Conservation (phyloP, 2,113 vertebrate species). For the Nycticebus coucang region DNA sequence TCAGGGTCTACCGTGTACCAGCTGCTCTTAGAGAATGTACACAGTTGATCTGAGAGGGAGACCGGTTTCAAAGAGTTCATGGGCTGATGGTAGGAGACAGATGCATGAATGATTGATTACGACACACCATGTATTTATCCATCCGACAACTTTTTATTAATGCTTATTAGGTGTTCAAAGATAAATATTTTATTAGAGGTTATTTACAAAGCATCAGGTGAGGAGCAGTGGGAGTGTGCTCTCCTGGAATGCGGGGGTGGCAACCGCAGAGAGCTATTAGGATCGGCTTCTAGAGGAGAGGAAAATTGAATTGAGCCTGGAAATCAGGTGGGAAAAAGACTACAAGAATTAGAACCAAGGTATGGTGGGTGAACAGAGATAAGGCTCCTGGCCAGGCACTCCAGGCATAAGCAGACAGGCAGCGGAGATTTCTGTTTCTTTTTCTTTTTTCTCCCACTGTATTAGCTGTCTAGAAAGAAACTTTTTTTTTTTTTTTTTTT, state of each 20-base stretch:
- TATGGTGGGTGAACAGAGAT: rapidly evolving
- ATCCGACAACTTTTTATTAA: neutral
- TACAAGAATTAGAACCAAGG: no score
- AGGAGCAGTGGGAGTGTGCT: neutral
- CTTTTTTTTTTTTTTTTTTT: no score
- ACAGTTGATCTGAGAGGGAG: neutral
- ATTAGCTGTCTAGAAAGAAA: neutral
- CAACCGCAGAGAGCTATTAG: neutral
- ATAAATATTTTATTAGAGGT: neutral
- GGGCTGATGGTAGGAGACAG: neutral
- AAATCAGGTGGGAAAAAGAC: neutral
- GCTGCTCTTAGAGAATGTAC: neutral
- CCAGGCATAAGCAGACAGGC: neutral
- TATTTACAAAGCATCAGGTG: neutral
- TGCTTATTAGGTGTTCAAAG: neutral
- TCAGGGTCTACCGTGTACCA: neutral
- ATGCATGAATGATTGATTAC: neutral
- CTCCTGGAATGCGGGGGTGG: neutral
- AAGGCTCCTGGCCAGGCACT: neutral
- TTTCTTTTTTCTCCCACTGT: neutral
- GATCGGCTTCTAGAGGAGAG: neutral
- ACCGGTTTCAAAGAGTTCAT: neutral
- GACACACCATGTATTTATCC: neutral
- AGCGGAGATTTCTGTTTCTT: no score
- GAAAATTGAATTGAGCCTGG: neutral